Evolutionary conservation across 2,888 invertebrate genomes (phyloP).

Genomic region (Rugalucina vietnamica): DNA sequence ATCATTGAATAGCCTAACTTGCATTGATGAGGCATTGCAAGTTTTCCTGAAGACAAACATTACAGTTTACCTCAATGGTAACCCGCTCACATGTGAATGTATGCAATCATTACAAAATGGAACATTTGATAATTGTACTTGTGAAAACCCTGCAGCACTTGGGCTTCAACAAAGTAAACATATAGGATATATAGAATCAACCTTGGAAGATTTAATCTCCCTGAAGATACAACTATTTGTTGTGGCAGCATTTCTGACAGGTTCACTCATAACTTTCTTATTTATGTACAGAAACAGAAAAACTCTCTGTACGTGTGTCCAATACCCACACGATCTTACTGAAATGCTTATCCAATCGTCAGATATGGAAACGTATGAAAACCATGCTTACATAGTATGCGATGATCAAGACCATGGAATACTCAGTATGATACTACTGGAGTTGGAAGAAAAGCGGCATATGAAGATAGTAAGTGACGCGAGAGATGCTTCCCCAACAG

Average conservation of each 20-base stretch:
- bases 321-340: not conserved
- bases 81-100: constrained; percentile 3
- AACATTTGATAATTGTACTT: not conserved
- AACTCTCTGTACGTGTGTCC: not conserved
- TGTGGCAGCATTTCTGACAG: not conserved
- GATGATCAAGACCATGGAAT: not conserved
- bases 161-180: too few relatives aligned
- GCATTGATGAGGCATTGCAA: not conserved
- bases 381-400: not conserved
- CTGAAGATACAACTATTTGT: too few relatives aligned
- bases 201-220: too few relatives aligned
- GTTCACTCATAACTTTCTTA: not conserved
- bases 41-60: not conserved
- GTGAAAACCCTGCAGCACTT: not conserved
- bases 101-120: not conserved
- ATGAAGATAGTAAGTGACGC: not conserved
- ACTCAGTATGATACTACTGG: not conserved
- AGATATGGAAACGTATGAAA: not conserved
- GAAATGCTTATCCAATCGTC: not conserved
- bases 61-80: not conserved
- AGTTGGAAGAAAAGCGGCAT: not conserved
- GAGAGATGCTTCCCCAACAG: not conserved
- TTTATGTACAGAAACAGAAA: not conserved
- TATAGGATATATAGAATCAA: too few relatives aligned
- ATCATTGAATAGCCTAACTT: not conserved